Conservation (phyloP, 2,113 vertebrate species). For the Laticauda colubrina region DNA sequence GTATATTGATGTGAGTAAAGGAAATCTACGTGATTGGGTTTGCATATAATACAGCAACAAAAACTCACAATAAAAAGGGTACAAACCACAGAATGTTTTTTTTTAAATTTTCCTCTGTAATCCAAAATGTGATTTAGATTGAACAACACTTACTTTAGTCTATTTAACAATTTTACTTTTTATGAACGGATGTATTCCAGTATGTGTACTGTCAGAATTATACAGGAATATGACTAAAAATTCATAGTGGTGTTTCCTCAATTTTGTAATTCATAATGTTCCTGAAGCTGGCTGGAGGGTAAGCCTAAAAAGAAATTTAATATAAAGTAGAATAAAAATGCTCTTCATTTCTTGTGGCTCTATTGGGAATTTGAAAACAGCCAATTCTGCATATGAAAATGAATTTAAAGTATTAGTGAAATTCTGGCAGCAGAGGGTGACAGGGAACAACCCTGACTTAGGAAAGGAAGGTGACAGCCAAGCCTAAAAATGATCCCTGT, state of each 20-base stretch:
- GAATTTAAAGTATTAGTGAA: neutral
- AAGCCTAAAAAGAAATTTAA: neutral
- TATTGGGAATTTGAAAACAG: neutral
- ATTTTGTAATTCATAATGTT: neutral
- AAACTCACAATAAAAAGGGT: neutral
- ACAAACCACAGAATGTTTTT: neutral
- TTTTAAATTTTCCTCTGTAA: neutral
- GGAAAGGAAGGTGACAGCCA: neutral
- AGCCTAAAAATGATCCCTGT: neutral
- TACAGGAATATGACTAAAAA: neutral
- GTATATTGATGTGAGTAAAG: neutral
- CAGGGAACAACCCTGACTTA: neutral
- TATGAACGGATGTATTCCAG: neutral
- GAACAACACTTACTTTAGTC: accelerated
- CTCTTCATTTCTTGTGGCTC: neutral
- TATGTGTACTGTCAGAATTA: neutral
- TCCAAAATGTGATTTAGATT: neutral
- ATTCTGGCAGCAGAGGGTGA: neutral
- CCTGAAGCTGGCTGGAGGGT: neutral
- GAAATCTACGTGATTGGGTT: neutral
- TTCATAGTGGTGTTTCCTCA: neutral
- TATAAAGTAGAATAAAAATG: neutral
- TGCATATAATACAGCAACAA: neutral
- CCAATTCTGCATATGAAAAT: neutral
- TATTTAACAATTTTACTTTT: neutral